Percentiles rank a stretch among this genome's conserved stretches.
Evolutionary conservation across 2,888 invertebrate genomes (phyloP).

Genomic region (Pherbina coryleti): DNA sequence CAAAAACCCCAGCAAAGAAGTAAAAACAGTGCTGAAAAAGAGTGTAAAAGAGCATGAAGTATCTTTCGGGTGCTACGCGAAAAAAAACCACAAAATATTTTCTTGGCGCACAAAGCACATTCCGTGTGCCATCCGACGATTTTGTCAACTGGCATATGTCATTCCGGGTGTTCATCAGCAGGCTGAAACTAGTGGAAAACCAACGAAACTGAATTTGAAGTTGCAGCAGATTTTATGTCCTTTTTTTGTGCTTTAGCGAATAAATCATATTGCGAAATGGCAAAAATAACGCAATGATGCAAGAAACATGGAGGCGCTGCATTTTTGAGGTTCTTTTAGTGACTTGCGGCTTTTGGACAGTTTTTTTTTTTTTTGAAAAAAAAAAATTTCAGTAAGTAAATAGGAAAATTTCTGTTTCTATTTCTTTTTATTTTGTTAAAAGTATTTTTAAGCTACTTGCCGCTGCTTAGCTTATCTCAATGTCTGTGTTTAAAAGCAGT

Average conservation of each 20-base stretch:
- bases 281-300: neutral
- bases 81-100: slow-evolving; percentile 18
- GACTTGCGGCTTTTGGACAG: neutral
- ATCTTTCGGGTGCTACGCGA: neutral
- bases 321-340: neutral
- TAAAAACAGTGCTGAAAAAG: neutral
- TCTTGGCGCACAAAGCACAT: neutral
- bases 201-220: slow-evolving; percentile 12
- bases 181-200: neutral
- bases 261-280: slow-evolving; percentile 6
- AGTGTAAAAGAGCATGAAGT: neutral
- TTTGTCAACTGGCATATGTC: slow-evolving; percentile 22
- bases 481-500: too few relatives aligned
- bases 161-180: slow-evolving; percentile 28
- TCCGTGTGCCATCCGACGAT: neutral
- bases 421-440: neutral
- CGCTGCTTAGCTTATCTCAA: too few relatives aligned
- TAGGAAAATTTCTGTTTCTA: neutral
- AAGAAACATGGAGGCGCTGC: neutral
- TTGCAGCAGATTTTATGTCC: neutral
- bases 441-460: neutral
- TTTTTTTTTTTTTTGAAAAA: neutral
- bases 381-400: neutral
- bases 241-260: neutral
- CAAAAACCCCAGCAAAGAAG: neutral